phyloP scores from a whole-genome alignment of 2,113 vertebrate genomes.

The Regulus satrapa region DNA sequence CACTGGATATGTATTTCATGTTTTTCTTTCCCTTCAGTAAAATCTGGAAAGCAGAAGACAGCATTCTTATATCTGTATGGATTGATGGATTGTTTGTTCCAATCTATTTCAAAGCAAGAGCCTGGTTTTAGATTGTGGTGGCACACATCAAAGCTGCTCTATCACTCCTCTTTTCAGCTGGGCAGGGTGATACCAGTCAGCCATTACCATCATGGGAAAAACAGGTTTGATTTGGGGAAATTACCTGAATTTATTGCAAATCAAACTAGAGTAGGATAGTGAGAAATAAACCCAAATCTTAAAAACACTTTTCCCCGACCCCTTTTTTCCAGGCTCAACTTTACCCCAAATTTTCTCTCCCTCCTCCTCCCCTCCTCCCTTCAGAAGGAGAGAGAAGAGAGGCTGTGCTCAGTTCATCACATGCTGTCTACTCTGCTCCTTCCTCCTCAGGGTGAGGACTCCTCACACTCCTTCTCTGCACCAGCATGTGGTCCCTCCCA shows the following conservation, averaged over 20 bases:
- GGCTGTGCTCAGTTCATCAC: background rate
- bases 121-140: background rate
- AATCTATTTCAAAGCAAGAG: background rate
- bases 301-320: rapidly evolving
- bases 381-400: background rate
- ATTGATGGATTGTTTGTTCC: background rate
- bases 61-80: background rate
- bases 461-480: background rate
- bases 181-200: background rate
- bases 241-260: background rate
- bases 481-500: background rate
- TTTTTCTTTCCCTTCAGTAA: background rate
- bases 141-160: background rate
- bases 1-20: rapidly evolving
- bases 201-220: rapidly evolving
- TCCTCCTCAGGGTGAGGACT: background rate
- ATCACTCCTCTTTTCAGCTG: background rate
- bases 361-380: background rate
- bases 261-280: background rate
- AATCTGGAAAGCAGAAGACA: background rate
- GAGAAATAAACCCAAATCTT: background rate
- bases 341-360: background rate
- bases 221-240: background rate
- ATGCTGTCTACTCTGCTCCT: background rate
- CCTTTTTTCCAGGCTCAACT: background rate